Evolutionary conservation across 2,797 vertebrate species (phyloP).

Genomic region (Megalops cyprinoides): DNA sequence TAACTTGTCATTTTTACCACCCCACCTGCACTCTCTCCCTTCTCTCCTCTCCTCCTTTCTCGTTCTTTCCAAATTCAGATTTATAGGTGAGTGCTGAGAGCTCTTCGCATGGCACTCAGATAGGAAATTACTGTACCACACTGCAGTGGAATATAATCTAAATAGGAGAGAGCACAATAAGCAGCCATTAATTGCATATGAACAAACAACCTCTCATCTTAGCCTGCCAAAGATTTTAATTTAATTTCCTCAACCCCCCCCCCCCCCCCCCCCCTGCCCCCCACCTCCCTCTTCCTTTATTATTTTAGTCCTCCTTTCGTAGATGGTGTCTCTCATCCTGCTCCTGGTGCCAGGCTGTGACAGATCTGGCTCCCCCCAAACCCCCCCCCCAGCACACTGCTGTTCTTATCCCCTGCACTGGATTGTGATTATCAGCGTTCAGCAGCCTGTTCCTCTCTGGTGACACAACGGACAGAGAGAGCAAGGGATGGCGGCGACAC

Average conservation of each 20-base stretch:
- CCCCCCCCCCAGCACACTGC: background rate
- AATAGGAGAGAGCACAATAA: background rate
- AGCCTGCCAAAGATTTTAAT: conserved; percentile 23
- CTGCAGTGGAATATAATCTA: background rate
- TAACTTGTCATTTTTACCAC: conserved; percentile 21
- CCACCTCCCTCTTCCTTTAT: conserved; percentile 1
- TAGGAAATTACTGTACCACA: background rate
- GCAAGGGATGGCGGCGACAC: background rate
- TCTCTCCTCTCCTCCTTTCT: background rate
- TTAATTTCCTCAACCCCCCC: conserved; percentile 7
- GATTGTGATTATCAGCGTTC: background rate
- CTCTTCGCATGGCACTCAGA: background rate
- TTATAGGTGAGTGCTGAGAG: background rate
- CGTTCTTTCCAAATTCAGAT: background rate
- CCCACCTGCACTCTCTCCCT: background rate
- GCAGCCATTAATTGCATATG: conserved; percentile 25
- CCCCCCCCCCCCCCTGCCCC: background rate
- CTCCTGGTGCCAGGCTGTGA: background rate
- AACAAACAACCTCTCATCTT: conserved; percentile 20
- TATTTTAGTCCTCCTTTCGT: background rate
- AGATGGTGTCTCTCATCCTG: background rate
- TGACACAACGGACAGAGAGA: background rate
- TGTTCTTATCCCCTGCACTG: conserved; percentile 9
- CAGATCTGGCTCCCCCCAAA: background rate
- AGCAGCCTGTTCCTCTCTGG: background rate